These are phyloP conservation scores for Phortica magna DNA, from an alignment of 2,888 invertebrate genomes.

Conservation along the genomic window DNA sequence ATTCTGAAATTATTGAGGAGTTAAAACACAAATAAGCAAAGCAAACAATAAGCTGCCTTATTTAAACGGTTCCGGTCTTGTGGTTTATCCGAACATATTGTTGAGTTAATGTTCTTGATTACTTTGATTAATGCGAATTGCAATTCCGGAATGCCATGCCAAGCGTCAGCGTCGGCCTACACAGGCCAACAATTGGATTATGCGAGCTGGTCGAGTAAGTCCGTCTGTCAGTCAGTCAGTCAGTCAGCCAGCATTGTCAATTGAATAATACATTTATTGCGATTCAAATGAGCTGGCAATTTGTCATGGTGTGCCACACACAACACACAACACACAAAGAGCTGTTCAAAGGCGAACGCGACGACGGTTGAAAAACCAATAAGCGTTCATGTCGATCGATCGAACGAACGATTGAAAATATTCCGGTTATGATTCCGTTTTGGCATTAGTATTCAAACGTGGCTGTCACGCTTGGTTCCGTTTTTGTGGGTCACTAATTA, in stretches of 20 bases:
- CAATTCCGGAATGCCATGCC: conserved; percentile 10
- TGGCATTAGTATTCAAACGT: not conserved
- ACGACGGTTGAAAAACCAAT: not conserved
- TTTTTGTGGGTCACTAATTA: conserved; percentile 10
- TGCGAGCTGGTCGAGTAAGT: too few relatives aligned
- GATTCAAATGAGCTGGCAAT: conserved; percentile 27
- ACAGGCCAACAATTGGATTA: conserved; percentile 2
- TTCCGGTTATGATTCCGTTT: conserved; percentile 16
- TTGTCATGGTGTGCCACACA: conserved; percentile 11
- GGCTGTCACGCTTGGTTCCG: not conserved
- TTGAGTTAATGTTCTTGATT: not conserved
- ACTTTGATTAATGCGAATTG: not conserved
- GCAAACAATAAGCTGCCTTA: not conserved
- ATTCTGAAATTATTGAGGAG: not conserved
- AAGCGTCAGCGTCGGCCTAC: not conserved
- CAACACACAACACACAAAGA: not conserved
- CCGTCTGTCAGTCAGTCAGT: not conserved
- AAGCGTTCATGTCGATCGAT: not conserved
- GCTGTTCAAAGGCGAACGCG: not conserved
- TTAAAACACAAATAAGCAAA: not conserved
- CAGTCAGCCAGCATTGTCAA: not conserved
- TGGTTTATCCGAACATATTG: not conserved
- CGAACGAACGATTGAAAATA: not conserved
- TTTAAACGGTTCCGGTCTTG: not conserved
- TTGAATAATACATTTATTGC: conserved; percentile 26